These are phyloP conservation scores for Darevskia mixta DNA, from an alignment of 2,797 vertebrate species.

Conservation along the genomic window DNA sequence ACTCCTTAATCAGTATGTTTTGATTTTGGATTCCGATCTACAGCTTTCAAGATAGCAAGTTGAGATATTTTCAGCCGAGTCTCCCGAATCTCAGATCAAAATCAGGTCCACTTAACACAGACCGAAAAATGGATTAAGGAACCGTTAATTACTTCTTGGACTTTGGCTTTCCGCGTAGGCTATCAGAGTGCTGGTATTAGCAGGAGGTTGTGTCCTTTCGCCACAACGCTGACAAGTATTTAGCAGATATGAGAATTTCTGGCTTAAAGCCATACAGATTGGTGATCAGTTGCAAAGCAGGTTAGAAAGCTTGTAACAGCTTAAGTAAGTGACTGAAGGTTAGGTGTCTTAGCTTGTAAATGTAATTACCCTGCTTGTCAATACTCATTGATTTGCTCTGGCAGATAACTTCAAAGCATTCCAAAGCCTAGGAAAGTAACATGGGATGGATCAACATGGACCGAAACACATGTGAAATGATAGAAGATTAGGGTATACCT, in stretches of 20 bases:
- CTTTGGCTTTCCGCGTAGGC: conserved; percentile 5
- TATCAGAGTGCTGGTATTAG: background rate
- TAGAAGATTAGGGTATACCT: background rate
- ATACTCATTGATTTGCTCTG: conserved; percentile 84
- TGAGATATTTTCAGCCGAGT: background rate
- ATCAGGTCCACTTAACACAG: background rate
- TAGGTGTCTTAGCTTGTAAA: conserved; percentile 84
- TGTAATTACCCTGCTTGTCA: conserved; percentile 88
- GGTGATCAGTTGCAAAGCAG: conserved; percentile 57
- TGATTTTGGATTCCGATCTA: background rate
- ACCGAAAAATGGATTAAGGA: background rate
- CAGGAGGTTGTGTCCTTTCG: background rate
- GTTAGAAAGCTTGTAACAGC: conserved; percentile 42
- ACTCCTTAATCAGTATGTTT: background rate
- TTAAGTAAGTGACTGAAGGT: conserved; percentile 57
- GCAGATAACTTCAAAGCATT: conserved; percentile 53
- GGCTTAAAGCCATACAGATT: conserved; percentile 35
- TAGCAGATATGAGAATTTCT: conserved; percentile 30
- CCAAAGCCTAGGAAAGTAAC: conserved; percentile 46
- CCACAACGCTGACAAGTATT: conserved; percentile 21
- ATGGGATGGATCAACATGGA: conserved; percentile 19
- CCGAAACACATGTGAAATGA: background rate
- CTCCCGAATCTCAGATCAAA: background rate
- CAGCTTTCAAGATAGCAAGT: background rate
- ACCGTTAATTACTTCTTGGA: conserved; percentile 3